A percentile compares a stretch with the other conserved stretches of the same genome.
Evolutionary conservation across 2,888 invertebrate species (phyloP).

Genomic region (Polydrusus cervinus): DNA sequence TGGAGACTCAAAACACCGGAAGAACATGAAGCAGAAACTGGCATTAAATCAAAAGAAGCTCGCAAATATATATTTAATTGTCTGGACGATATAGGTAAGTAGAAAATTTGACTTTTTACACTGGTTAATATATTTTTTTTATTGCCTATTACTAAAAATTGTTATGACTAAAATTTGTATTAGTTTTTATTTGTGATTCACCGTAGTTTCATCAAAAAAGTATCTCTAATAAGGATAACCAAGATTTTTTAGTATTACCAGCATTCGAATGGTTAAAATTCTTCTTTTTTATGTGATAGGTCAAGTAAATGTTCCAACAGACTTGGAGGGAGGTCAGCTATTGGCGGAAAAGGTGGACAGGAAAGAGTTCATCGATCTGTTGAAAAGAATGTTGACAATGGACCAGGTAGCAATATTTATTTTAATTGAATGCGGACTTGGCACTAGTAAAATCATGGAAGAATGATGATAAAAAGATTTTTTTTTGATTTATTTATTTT

Average conservation of each 20-base stretch:
- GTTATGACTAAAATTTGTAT: too few species aligned
- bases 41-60: slow-evolving; percentile 99
- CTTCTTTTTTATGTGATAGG: slow-evolving; percentile 70
- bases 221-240: not conserved
- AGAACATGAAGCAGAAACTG: slow-evolving; percentile 98
- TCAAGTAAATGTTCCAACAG: slow-evolving; percentile 96
- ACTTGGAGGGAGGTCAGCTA: slow-evolving; percentile 96
- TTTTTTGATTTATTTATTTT: too few species aligned
- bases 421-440: slow-evolving; percentile 41
- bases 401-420: slow-evolving; percentile 84
- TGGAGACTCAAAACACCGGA: slow-evolving; percentile 95
- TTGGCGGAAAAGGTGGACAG: slow-evolving; percentile 98
- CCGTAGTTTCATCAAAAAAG: too few species aligned
- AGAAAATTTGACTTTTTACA: not conserved
- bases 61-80: slow-evolving; percentile 99
- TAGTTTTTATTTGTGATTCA: too few species aligned
- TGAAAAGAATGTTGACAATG: slow-evolving; percentile 98
- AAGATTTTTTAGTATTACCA: not conserved
- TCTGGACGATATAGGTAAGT: slow-evolving; percentile 89
- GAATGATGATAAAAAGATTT: too few species aligned
- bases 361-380: slow-evolving; percentile 96
- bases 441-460: not conserved
- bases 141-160: too few species aligned
- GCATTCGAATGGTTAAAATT: not conserved
- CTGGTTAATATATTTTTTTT: not conserved